phyloP scores from a whole-genome alignment of 2,797 vertebrate species.

The Denticeps clupeoides region DNA sequence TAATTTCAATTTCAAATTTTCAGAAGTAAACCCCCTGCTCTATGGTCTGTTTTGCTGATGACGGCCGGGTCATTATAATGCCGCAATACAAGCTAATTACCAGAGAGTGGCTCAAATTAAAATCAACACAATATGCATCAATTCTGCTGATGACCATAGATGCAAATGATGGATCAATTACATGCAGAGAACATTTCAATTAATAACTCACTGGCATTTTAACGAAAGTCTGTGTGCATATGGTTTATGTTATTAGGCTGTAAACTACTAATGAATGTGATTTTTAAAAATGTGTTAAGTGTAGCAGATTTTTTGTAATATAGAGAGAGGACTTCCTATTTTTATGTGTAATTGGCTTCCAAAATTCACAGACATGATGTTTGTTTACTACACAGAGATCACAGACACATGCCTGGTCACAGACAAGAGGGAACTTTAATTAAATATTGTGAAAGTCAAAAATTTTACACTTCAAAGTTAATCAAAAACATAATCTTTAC shows the following conservation, averaged over 20 bases:
- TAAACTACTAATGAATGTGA: constrained; percentile 27
- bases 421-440: constrained; percentile 99
- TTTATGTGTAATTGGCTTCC: too few species aligned
- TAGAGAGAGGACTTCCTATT: too few species aligned
- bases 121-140: constrained; percentile 17
- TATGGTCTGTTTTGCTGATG: too few species aligned
- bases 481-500: constrained; percentile 92
- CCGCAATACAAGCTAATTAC: constrained; percentile 17
- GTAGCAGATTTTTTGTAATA: too few species aligned
- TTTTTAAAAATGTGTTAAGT: constrained; percentile 19
- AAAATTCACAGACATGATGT: too few species aligned
- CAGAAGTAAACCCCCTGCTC: background rate
- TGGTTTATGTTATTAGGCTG: constrained; percentile 18
- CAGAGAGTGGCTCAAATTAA: constrained; percentile 20
- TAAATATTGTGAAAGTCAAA: constrained; percentile 99
- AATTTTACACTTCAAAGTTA: constrained; percentile 97
- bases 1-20: constrained; percentile 3
- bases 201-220: too few species aligned
- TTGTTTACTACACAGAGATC: too few species aligned
- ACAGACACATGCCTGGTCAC: constrained; percentile 61
- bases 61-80: constrained; percentile 17
- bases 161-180: constrained; percentile 38
- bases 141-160: constrained; percentile 28
- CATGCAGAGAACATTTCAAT: constrained; percentile 19
- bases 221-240: constrained; percentile 18